Conservation (phyloP, 2,113 vertebrate species). For the Arothron firmamentum region DNA sequence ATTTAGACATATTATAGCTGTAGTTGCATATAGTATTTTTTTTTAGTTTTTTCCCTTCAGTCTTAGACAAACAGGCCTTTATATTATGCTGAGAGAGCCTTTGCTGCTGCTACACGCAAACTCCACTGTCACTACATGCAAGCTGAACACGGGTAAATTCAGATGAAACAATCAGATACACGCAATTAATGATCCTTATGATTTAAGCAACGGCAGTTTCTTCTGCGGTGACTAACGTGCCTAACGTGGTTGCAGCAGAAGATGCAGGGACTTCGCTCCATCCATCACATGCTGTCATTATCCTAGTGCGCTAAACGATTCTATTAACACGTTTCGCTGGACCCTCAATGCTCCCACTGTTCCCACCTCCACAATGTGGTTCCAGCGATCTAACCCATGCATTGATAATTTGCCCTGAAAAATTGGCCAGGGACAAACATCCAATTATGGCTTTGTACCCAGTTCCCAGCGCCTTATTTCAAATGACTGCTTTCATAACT, state of each 20-base stretch:
- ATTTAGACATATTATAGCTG: too few relatives aligned
- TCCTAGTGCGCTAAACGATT: constrained; percentile 62
- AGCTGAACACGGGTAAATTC: constrained; percentile 3
- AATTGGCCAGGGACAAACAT: constrained; percentile 54
- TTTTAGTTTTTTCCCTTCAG: background rate
- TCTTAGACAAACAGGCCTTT: constrained; percentile 19
- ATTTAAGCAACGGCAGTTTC: constrained; percentile 6
- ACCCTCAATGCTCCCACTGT: constrained; percentile 65
- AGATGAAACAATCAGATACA: background rate
- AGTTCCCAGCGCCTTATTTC: constrained; percentile 56
- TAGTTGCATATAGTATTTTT: background rate
- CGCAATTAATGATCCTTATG: background rate
- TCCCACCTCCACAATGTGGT: constrained; percentile 59
- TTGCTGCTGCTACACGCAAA: constrained; percentile 23
- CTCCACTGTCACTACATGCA: constrained; percentile 14
- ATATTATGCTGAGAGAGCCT: constrained; percentile 17
- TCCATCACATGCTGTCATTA: constrained; percentile 64
- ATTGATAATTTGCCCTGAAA: constrained; percentile 67
- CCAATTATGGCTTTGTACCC: constrained; percentile 67
- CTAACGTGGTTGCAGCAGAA: constrained; percentile 30
- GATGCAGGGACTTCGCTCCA: constrained; percentile 35
- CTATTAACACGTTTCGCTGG: constrained; percentile 60
- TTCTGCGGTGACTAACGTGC: constrained; percentile 29
- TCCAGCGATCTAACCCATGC: constrained; percentile 57
- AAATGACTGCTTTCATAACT: constrained; percentile 54